A percentile compares a stretch with the other conserved stretches of the same genome.
Conservation (phyloP, 2,113 vertebrate genomes). For the Ptyas mucosa region DNA sequence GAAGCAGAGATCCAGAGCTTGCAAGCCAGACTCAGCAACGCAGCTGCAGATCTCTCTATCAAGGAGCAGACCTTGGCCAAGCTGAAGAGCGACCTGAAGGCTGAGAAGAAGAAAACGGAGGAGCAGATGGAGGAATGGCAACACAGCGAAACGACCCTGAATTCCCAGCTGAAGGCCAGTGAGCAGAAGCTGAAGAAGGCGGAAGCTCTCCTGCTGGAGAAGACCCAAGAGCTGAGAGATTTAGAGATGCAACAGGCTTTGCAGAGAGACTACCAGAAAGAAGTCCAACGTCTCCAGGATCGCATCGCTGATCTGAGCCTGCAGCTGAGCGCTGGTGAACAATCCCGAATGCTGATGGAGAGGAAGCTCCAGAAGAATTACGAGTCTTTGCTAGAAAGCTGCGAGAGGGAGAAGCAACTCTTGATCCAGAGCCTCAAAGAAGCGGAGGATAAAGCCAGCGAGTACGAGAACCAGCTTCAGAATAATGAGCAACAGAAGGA, state of each 20-base stretch:
- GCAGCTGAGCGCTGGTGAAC: slow-evolving; percentile 80
- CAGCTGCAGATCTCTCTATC: slow-evolving; percentile 82
- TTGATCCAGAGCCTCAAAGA: slow-evolving; percentile 79
- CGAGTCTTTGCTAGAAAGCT: slow-evolving; percentile 78
- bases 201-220: slow-evolving; percentile 85
- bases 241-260: slow-evolving; percentile 87
- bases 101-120: slow-evolving; percentile 81
- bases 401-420: slow-evolving; percentile 83
- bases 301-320: slow-evolving; percentile 80
- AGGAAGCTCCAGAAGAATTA: slow-evolving; percentile 85
- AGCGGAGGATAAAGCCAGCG: slow-evolving; percentile 75
- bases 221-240: slow-evolving; percentile 84
- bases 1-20: slow-evolving; percentile 86
- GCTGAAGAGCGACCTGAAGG: slow-evolving; percentile 84
- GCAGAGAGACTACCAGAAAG: slow-evolving; percentile 84
- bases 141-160: slow-evolving; percentile 73
- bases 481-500: slow-evolving; percentile 83
- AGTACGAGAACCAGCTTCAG: slow-evolving; percentile 80
- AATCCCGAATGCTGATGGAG: slow-evolving; percentile 81
- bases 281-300: slow-evolving; percentile 86
- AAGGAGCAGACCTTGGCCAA: slow-evolving; percentile 87
- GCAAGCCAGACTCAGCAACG: slow-evolving; percentile 81
- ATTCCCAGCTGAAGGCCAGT: slow-evolving; percentile 84
- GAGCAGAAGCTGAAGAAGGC: slow-evolving; percentile 86
- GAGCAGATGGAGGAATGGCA: slow-evolving; percentile 85